A percentile compares a stretch with the other conserved stretches of the same genome.
These are phyloP conservation scores for Phortica okadai DNA, from an alignment of 2,888 invertebrate species.

Conservation along the genomic window DNA sequence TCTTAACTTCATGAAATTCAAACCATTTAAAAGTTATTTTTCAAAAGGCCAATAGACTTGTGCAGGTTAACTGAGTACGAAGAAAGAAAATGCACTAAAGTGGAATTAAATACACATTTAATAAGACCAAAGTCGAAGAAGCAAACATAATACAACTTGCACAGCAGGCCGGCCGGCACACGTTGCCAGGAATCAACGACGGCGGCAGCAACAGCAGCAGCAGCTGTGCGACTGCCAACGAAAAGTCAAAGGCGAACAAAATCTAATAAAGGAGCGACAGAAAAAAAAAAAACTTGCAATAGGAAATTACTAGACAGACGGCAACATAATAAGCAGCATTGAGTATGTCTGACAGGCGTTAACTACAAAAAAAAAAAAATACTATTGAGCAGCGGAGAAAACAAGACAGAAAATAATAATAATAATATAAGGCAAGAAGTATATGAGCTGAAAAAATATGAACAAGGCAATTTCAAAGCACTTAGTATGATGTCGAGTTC, in stretches of 20 bases:
- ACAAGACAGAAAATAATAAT: constrained; percentile 5
- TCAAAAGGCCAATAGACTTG: too few relatives aligned
- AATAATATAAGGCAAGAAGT: neutral
- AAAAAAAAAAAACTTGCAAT: constrained; percentile 5
- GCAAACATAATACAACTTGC: too few relatives aligned
- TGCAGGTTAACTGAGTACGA: too few relatives aligned
- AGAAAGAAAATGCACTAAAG: constrained; percentile 4
- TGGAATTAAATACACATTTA: neutral
- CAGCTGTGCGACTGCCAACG: neutral
- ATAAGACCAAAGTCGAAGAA: neutral
- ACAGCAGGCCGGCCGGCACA: neutral
- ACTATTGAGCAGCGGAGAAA: neutral
- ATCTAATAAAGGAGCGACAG: neutral
- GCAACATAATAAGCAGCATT: neutral
- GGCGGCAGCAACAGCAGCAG: neutral
- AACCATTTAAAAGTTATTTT: too few relatives aligned
- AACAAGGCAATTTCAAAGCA: constrained; percentile 35
- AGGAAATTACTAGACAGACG: neutral
- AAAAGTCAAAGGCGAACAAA: neutral
- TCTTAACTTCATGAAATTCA: too few relatives aligned
- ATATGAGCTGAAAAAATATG: neutral
- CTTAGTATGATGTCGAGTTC: constrained; percentile 31
- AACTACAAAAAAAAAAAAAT: neutral
- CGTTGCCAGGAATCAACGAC: neutral
- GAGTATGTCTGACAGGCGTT: neutral